A percentile compares a stretch with the other conserved stretches of the same genome.
These are phyloP conservation scores for Lymantria dispar DNA, from an alignment of 2,888 invertebrate species.

Conservation along the genomic window DNA sequence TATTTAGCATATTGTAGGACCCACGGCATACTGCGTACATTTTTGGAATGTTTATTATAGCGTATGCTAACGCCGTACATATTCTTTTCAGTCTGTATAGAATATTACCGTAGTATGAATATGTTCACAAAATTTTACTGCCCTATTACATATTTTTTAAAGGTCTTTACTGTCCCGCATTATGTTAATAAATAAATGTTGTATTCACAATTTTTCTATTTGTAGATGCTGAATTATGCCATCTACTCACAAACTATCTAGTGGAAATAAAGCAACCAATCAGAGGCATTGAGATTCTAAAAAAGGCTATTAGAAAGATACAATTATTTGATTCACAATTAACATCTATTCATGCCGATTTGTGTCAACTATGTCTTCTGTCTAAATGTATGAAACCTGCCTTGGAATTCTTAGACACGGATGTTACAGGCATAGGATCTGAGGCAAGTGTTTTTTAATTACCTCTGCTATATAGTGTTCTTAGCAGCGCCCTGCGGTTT, in stretches of 20 bases:
- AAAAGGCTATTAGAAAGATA: constrained; percentile 93
- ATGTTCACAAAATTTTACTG: too few relatives aligned
- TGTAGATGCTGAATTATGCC: constrained; percentile 94
- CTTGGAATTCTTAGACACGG: constrained; percentile 92
- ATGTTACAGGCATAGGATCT: constrained; percentile 95
- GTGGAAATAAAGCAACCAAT: constrained; percentile 90
- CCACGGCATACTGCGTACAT: too few relatives aligned
- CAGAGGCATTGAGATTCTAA: constrained; percentile 91
- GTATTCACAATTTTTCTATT: constrained; percentile 6
- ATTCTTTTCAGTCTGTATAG: too few relatives aligned
- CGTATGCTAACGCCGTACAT: too few relatives aligned
- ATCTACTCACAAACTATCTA: constrained; percentile 89
- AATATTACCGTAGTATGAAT: too few relatives aligned
- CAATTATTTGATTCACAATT: constrained; percentile 94
- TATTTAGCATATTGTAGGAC: too few relatives aligned
- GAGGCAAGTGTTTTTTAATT: constrained; percentile 81
- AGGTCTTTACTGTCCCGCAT: too few relatives aligned
- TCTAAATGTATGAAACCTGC: constrained; percentile 97
- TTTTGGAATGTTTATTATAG: too few relatives aligned
- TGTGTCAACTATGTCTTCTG: constrained; percentile 95
- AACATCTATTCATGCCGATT: constrained; percentile 96
- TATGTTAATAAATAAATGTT: background rate
- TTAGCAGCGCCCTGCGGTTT: too few relatives aligned
- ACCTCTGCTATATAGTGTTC: too few relatives aligned
- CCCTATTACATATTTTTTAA: too few relatives aligned